phyloP scores from a whole-genome alignment of 2,888 invertebrate species.

The Monopis laevigella region DNA sequence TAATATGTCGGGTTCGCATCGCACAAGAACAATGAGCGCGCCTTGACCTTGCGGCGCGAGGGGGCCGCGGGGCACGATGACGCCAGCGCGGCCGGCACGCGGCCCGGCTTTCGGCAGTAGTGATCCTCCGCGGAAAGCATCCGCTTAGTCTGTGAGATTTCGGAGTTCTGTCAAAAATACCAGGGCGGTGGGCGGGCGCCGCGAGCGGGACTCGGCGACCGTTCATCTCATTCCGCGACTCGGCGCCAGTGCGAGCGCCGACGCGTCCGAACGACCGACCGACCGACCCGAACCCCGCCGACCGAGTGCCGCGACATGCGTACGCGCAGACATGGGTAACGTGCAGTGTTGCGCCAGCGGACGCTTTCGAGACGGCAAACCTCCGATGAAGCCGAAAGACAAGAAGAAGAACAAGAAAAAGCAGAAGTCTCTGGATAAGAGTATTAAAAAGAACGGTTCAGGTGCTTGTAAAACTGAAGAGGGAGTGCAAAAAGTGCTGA shows the following conservation, averaged over 20 bases:
- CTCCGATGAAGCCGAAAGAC: slow-evolving; percentile 38
- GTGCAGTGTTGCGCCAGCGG: slow-evolving; percentile 65
- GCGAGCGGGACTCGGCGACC: slow-evolving; percentile 29
- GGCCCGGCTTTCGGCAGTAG: slow-evolving; percentile 63
- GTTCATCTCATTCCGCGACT: slow-evolving; percentile 52
- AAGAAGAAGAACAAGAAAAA: slow-evolving; percentile 4
- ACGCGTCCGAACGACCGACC: slow-evolving; percentile 58
- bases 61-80: slow-evolving; percentile 43
- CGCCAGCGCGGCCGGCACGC: slow-evolving; percentile 58
- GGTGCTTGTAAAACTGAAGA: slow-evolving; percentile 43
- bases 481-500: slow-evolving; percentile 37
- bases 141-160: slow-evolving; percentile 35
- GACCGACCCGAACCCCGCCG: slow-evolving; percentile 59
- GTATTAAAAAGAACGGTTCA: slow-evolving; percentile 40
- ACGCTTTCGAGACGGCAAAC: slow-evolving; percentile 48
- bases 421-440: neutral
- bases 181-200: slow-evolving; percentile 43
- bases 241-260: slow-evolving; percentile 56
- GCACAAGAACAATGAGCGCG: slow-evolving; percentile 51
- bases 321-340: slow-evolving; percentile 61
- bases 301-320: slow-evolving; percentile 59
- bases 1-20: slow-evolving; percentile 30
- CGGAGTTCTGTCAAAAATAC: slow-evolving; percentile 28
- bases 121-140: slow-evolving; percentile 62
- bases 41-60: slow-evolving; percentile 58